Evolutionary conservation across 2,888 invertebrate genomes (phyloP).

Genomic region (Amblyjoppa fuscipennis): DNA sequence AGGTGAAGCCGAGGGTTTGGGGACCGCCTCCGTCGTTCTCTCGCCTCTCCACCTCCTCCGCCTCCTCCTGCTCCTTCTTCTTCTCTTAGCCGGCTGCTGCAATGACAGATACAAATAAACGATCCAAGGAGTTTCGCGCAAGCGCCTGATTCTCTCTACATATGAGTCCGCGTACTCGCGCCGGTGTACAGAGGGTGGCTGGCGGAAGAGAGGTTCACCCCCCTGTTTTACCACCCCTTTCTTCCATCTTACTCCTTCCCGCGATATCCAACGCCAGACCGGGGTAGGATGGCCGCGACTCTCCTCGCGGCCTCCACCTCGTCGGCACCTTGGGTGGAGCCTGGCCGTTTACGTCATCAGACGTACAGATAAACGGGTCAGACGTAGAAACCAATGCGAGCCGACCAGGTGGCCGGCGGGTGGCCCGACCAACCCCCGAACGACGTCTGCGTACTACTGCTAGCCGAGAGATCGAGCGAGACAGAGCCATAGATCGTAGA

Average conservation of each 20-base stretch:
- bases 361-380: conserved; percentile 82
- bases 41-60: neutral
- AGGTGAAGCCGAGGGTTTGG: conserved; percentile 47
- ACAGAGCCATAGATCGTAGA: conserved; percentile 63
- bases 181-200: conserved; percentile 6
- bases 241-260: conserved; percentile 67
- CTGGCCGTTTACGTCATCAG: conserved; percentile 82
- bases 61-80: conserved; percentile 58
- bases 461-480: conserved; percentile 44
- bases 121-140: conserved; percentile 81
- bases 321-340: conserved; percentile 82
- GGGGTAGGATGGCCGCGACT: conserved; percentile 45
- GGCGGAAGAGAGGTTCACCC: conserved; percentile 49
- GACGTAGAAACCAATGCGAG: conserved; percentile 84
- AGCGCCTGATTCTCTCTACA: conserved; percentile 76
- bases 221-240: conserved; percentile 63
- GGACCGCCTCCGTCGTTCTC: conserved; percentile 55
- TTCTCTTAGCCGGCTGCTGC: conserved; percentile 77
- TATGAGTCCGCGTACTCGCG: conserved; percentile 43
- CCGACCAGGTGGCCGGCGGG: conserved; percentile 71
- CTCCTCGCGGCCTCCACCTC: conserved; percentile 51
- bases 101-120: conserved; percentile 85
- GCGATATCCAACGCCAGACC: conserved; percentile 28
- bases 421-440: conserved; percentile 70
- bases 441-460: conserved; percentile 68